These are phyloP conservation scores for Chydorus sphaericus DNA, from an alignment of 2,888 invertebrate genomes.

Conservation along the genomic window DNA sequence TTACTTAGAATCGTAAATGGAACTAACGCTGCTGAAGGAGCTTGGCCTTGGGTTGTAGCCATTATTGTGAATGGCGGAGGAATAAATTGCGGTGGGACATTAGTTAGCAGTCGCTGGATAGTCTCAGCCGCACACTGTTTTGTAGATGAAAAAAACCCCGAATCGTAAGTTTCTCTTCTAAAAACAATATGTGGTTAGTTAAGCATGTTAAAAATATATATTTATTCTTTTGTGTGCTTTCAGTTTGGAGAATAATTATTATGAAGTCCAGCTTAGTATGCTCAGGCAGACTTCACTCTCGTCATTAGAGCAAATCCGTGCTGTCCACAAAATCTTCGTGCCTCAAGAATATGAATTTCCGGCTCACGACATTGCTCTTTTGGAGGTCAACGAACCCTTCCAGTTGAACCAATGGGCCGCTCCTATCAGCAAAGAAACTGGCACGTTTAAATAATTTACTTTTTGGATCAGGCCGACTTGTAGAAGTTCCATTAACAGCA, in stretches of 20 bases:
- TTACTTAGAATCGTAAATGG: constrained; percentile 61
- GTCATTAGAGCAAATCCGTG: constrained; percentile 55
- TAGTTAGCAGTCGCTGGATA: constrained; percentile 56
- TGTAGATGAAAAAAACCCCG: constrained; percentile 14
- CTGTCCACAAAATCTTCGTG: constrained; percentile 44
- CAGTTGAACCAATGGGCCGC: constrained; percentile 65
- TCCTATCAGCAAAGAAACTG: too few relatives aligned
- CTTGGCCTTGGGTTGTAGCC: constrained; percentile 73
- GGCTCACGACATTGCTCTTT: constrained; percentile 58
- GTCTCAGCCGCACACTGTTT: constrained; percentile 74
- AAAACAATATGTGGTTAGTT: too few relatives aligned
- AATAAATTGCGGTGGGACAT: constrained; percentile 68
- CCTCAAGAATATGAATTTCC: constrained; percentile 50
- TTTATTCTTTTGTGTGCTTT: constrained; percentile 21
- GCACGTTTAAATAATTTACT: too few relatives aligned
- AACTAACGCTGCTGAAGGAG: constrained; percentile 48
- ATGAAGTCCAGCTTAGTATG: constrained; percentile 64
- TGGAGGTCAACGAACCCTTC: constrained; percentile 46
- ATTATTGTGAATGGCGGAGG: constrained; percentile 60
- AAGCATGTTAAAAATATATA: too few relatives aligned
- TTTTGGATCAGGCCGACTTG: too few relatives aligned
- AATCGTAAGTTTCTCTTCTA: not conserved
- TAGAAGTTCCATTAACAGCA: too few relatives aligned
- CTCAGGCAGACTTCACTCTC: constrained; percentile 61
- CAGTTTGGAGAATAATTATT: constrained; percentile 52